Evolutionary conservation across 2,113 vertebrate genomes (phyloP), one percentile per base, ranked within the genome.

Genomic region (Suncus etruscus): DNA sequence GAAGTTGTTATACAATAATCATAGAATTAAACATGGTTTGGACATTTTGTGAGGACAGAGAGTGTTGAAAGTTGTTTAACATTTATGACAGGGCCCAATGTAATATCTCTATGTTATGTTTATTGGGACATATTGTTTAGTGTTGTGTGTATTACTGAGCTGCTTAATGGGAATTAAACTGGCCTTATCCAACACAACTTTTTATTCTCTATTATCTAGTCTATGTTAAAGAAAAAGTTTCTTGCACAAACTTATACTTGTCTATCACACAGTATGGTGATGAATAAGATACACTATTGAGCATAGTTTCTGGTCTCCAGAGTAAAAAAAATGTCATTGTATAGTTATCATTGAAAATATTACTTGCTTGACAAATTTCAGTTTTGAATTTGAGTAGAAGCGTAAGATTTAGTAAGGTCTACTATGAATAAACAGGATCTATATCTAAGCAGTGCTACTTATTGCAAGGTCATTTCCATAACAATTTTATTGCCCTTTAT

Each of bases 1-100:
- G 93, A 87, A 95, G 95, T 75, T 94, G 85, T 84, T 94, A 86
- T 97, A 95, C 79, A 96, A 94, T 39, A 22, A 39, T 3, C 45
- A 39, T 47, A 3, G 8, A 24, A 81, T 61, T 95, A 94, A 94
- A 96, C 95, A 95, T 91, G 77, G 86, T 97, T 90, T 91, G 83
- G 91, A 81, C 66, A 92, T 91, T 82, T 81, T 85, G 74, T 93
- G 91, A 51, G 88, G 27, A 95, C 58, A 81, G 12, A 75, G 81
- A 81, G 80, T 96, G 68, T 70, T 95, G 78, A 95, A 96, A 96
- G 74, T 45, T 89, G 95, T 72, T 91, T 83, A 96, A 66, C 63
- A 79, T 78, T 89, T 86, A 88, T 83, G 91, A 48, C 47, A 78
- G 47, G 84, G 77, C 95, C 82, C 83, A 18, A 85, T 66, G 58